A percentile compares a stretch with the other conserved stretches of the same genome.
Evolutionary conservation across 2,797 vertebrate species (phyloP).

Genomic region (Furcifer pardalis): DNA sequence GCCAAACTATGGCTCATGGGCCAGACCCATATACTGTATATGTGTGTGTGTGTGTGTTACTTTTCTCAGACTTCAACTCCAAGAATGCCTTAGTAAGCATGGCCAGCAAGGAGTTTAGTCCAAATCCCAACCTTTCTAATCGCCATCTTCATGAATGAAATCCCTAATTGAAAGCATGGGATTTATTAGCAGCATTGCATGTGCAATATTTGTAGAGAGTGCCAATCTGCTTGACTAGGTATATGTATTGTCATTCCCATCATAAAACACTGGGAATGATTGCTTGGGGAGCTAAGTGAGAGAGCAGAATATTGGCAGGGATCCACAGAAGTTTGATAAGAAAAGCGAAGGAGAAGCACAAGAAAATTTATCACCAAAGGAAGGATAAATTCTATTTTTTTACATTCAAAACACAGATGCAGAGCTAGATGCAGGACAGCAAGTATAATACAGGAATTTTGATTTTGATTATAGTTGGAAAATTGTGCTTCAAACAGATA

Average conservation of each 20-base stretch:
- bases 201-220: background rate
- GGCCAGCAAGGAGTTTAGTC: too few species aligned
- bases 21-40: too few species aligned
- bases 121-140: too few species aligned
- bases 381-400: slow-evolving; percentile 66
- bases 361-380: slow-evolving; percentile 60
- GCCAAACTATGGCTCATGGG: too few species aligned
- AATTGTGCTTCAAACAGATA: slow-evolving; percentile 30
- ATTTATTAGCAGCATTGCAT: background rate
- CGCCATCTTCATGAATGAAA: background rate
- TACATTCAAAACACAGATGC: slow-evolving; percentile 52
- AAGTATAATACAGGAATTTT: slow-evolving; percentile 50
- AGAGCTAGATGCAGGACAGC: slow-evolving; percentile 48
- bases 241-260: background rate
- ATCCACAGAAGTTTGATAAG: slow-evolving; percentile 64
- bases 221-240: slow-evolving; percentile 15
- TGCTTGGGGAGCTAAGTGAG: slow-evolving; percentile 34
- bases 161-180: background rate
- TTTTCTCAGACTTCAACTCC: too few species aligned
- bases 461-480: slow-evolving; percentile 60
- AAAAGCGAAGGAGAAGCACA: background rate
- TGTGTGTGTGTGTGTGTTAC: too few species aligned
- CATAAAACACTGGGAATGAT: slow-evolving; percentile 18
- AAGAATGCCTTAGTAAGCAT: too few species aligned
- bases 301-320: slow-evolving; percentile 48